Percentiles rank a stretch among this genome's conserved stretches.
Evolutionary conservation across 2,113 vertebrate genomes (phyloP).

Genomic region (Tachysurus vachellii): DNA sequence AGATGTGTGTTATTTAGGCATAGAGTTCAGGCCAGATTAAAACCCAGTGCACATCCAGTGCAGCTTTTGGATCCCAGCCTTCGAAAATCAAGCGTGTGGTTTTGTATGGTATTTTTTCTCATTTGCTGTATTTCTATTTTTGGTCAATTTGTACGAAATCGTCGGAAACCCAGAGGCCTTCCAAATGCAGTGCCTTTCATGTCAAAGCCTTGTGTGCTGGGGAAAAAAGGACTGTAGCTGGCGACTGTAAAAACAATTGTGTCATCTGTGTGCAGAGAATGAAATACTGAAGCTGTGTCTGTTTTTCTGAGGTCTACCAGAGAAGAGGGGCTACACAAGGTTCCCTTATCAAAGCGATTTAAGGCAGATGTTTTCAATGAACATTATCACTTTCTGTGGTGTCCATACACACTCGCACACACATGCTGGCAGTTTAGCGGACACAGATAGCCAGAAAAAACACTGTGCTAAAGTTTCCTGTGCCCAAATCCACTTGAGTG

Average conservation of each 20-base stretch:
- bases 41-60: constrained; percentile 24
- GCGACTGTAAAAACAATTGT: constrained; percentile 43
- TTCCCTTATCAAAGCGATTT: constrained; percentile 31
- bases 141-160: constrained; percentile 24
- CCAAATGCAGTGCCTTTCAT: constrained; percentile 16
- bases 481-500: neutral
- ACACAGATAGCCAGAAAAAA: constrained; percentile 1
- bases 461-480: neutral
- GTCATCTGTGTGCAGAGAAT: constrained; percentile 19
- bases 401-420: constrained; percentile 10
- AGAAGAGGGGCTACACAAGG: neutral
- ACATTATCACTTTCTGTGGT: constrained; percentile 12
- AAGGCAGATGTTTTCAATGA: constrained; percentile 28
- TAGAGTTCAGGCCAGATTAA: constrained; percentile 15
- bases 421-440: constrained; percentile 1
- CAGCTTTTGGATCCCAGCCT: neutral
- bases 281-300: constrained; percentile 27
- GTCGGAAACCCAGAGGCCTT: neutral
- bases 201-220: constrained; percentile 29
- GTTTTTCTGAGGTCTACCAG: constrained; percentile 30
- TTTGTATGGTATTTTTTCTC: constrained; percentile 22
- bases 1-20: constrained; percentile 38
- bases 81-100: constrained; percentile 34
- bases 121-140: constrained; percentile 41
- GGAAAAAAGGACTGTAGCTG: constrained; percentile 13